These are phyloP conservation scores for Drosophila kepulauana DNA, from an alignment of 1,140 invertebrate genomes.

Conservation along the genomic window DNA sequence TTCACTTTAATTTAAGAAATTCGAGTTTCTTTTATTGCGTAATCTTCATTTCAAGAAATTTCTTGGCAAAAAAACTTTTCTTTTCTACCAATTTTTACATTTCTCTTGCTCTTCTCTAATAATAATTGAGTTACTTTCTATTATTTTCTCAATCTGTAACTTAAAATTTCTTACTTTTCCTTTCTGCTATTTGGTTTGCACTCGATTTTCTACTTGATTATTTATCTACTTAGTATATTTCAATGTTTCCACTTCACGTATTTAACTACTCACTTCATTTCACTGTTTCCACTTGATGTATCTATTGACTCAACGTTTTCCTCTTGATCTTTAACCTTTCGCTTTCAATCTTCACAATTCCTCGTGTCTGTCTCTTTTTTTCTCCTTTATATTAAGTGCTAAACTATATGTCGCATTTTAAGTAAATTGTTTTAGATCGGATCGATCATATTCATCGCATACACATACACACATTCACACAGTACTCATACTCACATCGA, in stretches of 20 bases:
- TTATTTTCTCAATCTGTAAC: neutral
- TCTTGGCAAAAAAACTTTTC: neutral
- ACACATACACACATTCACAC: neutral
- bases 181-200: neutral
- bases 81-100: neutral
- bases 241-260: no score
- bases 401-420: neutral
- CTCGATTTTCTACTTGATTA: no score
- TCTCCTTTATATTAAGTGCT: neutral
- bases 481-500: constrained; percentile 39
- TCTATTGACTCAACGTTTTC: neutral
- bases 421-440: constrained; percentile 18
- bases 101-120: neutral
- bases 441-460: constrained; percentile 22
- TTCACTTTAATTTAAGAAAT: no score
- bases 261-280: no score
- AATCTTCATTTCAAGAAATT: neutral
- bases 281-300: neutral
- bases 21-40: no score
- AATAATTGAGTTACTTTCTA: neutral
- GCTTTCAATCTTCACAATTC: neutral
- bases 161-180: neutral
- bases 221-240: no score
- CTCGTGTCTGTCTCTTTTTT: neutral
- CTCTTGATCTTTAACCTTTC: neutral